Conservation (phyloP, 2,888 invertebrate species). For the Venustoraphidia nigricollis region DNA sequence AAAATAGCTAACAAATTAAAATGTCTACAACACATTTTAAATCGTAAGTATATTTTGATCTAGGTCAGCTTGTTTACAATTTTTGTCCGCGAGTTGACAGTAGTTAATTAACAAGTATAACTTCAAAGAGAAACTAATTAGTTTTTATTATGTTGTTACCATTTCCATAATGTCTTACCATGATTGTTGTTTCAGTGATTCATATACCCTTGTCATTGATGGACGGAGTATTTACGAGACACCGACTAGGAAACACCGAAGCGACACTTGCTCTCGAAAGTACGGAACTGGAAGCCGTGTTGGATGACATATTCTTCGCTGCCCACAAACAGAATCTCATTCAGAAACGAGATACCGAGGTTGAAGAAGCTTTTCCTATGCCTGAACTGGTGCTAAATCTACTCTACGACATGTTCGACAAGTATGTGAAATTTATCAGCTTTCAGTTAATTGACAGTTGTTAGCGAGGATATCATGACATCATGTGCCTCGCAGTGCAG, state of each 20-base stretch:
- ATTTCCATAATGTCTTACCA: too few relatives aligned
- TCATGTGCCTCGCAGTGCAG: too few relatives aligned
- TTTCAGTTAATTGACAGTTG: not conserved
- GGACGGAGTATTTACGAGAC: slow-evolving; percentile 54
- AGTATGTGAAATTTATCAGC: slow-evolving; percentile 27
- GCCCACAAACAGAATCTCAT: slow-evolving; percentile 48
- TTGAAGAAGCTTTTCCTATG: slow-evolving; percentile 31
- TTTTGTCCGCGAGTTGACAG: too few relatives aligned
- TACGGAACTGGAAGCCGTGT: slow-evolving; percentile 51
- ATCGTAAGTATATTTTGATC: slow-evolving; percentile 34
- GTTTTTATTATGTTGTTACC: too few relatives aligned
- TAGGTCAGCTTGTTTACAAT: too few relatives aligned
- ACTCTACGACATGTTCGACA: slow-evolving; percentile 50
- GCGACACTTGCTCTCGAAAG: slow-evolving; percentile 48
- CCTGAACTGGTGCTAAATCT: slow-evolving; percentile 50
- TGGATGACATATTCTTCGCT: slow-evolving; percentile 60
- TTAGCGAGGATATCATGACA: too few relatives aligned
- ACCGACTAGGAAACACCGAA: slow-evolving; percentile 52
- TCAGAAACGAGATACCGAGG: slow-evolving; percentile 30
- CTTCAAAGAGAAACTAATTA: too few relatives aligned
- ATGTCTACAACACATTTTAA: slow-evolving; percentile 42
- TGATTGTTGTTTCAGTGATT: slow-evolving; percentile 18
- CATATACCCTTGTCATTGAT: slow-evolving; percentile 33
- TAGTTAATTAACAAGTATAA: too few relatives aligned
- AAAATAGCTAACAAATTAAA: slow-evolving; percentile 58